Evolutionary conservation across 2,888 invertebrate genomes (phyloP), one percentile per base, ranked within the genome.

Genomic region (Ophion ellenae): DNA sequence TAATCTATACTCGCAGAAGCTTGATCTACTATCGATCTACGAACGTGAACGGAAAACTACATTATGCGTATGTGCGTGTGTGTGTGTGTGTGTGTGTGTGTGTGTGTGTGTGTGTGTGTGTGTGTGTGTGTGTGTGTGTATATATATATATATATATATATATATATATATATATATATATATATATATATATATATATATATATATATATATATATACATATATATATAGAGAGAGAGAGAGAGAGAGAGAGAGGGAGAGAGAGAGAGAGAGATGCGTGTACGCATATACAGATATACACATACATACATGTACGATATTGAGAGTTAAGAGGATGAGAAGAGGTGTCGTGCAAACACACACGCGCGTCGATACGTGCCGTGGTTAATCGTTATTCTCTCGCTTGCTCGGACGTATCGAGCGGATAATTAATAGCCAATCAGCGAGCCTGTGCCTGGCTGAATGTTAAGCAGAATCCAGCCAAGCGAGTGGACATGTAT

Each of bases 351-450:
- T 82, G 87, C 89, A 89, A 89, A 91, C 90, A 91, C 89, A 89
- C 91, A 89, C 69, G 32, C 73, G 59, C 73, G 45, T 59, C 59
- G 89, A 90, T 87, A 86, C 83, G 86, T 86, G 79, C 83, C 78
- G 86, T 87, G 90, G 91, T 92, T 92, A 91, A 92, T 92, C 92
- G 92, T 91, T 92, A 92, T 86, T 86, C 92, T 92, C 92, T 90
- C 91, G 91, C 87, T 90, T 90, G 91, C 88, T 90, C 90, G 89
- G 91, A 89, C 84, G 89, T 90, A 90, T 91, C 89, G 90, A 85
- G 87, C 88, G 91, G 92, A 91, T 92, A 92, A 92, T 92, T 92
- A 92, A 92, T 92, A 92, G 92, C 92, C 92, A 92, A 92, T 92
- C 92, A 92, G 88, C 90, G 90, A 89, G 86, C 90, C 89, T 90